Evolutionary conservation across 2,797 vertebrate species (phyloP), one percentile per base, ranked within the genome.

Genomic region (Enteromius afrohamiltoni): DNA sequence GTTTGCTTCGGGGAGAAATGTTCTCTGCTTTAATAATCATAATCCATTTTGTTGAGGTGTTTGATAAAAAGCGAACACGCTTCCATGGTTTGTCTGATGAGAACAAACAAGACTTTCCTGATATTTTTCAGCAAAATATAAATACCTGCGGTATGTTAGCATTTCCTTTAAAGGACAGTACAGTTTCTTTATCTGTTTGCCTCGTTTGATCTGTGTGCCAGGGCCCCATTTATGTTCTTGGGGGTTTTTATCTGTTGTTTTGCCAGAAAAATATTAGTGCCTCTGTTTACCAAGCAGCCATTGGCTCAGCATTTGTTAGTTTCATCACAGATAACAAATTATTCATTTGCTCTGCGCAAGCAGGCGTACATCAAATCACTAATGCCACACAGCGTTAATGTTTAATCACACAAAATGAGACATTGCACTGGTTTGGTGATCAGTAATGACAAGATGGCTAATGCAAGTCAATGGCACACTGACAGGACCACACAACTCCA

Each of bases 321-420:
- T 74, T 70, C 49, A 82, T 83, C 83, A 78, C 68, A 74, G 78
- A 74, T 77, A 64, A 82, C 81, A 89, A 90, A 88, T 88, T 34
- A 88, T 86, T 85, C 1, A 85, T 88, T 77, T 67, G 26, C 76
- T 71, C 47, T 73, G 67, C 34, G 40, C 70, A 71, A 65, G 80
- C 83, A 80, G 78, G 26, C 53, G 13, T 47, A 60, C 60, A 65
- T 85, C 68, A 83, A 34, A 76, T 47, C 31, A 65, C 65, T 53
- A 58, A 53, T 78, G 83, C 87, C 68, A 76, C 53, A 83, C 45
- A 40, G 21, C 40, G 31, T 86, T 86, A 87, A 83, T 81, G 73
- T 85, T 83, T 83, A 78, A 85, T 86, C 49, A 51, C 60, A 80
- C 77, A 45, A 74, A 37, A 77, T 71, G 34, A 58, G 77, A 47